Evolutionary conservation across 2,888 invertebrate genomes (phyloP), one percentile per base, ranked within the genome.

Genomic region (Protophormia terraenovae): DNA sequence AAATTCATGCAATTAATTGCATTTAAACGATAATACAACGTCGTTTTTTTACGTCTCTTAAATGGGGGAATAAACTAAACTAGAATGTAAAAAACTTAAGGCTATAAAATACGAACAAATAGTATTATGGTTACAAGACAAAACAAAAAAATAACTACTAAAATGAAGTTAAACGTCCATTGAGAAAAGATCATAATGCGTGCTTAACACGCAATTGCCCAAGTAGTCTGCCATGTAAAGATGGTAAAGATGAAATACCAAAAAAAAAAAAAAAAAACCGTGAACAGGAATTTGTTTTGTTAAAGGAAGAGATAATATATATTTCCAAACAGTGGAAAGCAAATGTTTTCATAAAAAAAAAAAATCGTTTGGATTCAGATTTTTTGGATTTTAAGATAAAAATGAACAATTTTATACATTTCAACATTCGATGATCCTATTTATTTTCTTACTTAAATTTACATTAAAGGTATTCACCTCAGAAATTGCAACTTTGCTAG

Each of bases 1-100:
- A n/a, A 78, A 77, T 73, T 19, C 35, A 55, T 81, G 64, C 77
- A 81, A 81, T 82, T 85, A 85, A 82, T 75, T 82, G 81, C 73
- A 53, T 78, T 75, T 78, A 78, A 78, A 64, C 77, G 73, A 73
- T 73, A 64, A 35, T 27, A 69, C 60, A 78, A 73, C 62, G 41
- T 47, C 12, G 29, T 69, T 41, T 38, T 45, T 47, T 12, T 16
- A 50, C 3, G 58, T 14, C n/a, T 22, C 4, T 50, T 3, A 75
- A 32, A 50, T 19, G 16, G 10, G 19, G 7, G 2, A n/a, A 53
- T 35, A 22, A 50, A 47, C 19, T 27, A 50, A 55, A 80, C 22
- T 32, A 47, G 22, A 79, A 58, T 58, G 10, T 58, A 7, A 58
- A 73, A 35, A 66, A 73, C 80, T 66, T 45, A 32, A 73, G 64